These are phyloP conservation scores for Pangasius sanitwongsei DNA, from an alignment of 2,797 vertebrate genomes.

Conservation along the genomic window DNA sequence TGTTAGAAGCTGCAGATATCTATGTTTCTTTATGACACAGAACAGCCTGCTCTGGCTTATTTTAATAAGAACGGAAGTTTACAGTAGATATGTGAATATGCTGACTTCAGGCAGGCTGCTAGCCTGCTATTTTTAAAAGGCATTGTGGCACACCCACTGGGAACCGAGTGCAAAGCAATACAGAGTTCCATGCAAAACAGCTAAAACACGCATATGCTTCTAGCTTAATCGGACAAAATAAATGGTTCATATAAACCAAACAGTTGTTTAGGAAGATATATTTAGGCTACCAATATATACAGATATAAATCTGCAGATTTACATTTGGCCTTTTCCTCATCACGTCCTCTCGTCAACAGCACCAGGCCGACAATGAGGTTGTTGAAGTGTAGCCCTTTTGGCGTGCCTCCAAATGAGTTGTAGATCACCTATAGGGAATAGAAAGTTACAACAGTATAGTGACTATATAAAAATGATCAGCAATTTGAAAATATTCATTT, in stretches of 20 bases:
- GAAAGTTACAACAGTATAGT: constrained; percentile 17
- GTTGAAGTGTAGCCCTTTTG: constrained; percentile 98
- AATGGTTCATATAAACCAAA: not conserved
- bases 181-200: constrained; percentile 17
- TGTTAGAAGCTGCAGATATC: constrained; percentile 20
- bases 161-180: constrained; percentile 11
- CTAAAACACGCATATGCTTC: not conserved
- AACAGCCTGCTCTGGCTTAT: constrained; percentile 31
- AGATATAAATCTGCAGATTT: constrained; percentile 63
- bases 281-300: not conserved
- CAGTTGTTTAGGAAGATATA: not conserved
- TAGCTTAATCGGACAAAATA: not conserved
- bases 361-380: constrained; percentile 96
- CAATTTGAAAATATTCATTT: not conserved
- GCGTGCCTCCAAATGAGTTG: constrained; percentile 93
- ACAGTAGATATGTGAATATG: constrained; percentile 32
- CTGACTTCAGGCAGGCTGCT: constrained; percentile 29
- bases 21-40: constrained; percentile 4
- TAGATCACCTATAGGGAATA: constrained; percentile 87
- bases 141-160: constrained; percentile 16
- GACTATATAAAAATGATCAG: not conserved
- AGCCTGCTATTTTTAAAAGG: constrained; percentile 45
- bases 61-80: constrained; percentile 33
- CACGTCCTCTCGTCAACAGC: constrained; percentile 91
- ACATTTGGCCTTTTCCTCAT: constrained; percentile 99